Conservation (phyloP, 1,140 invertebrate species). For the Phymorhynchus buccinoides region DNA sequence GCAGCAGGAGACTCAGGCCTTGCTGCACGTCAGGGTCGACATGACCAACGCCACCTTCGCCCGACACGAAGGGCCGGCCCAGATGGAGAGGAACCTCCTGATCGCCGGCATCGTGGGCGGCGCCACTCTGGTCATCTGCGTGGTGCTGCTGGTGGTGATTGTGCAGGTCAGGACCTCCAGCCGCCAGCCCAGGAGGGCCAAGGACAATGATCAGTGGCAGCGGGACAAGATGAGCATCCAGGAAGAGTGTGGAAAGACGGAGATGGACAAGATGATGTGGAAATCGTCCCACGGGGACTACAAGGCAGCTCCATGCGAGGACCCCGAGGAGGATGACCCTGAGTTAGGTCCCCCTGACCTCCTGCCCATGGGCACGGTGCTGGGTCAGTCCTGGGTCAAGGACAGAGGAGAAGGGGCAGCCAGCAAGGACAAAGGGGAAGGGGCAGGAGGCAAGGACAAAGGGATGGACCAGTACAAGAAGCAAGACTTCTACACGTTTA, state of each 20-base stretch:
- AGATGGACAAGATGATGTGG: conserved; percentile 44
- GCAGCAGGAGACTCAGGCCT: conserved; percentile 45
- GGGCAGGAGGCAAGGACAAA: not conserved
- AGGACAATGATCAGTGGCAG: conserved; percentile 43
- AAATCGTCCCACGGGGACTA: conserved; percentile 36
- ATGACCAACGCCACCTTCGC: conserved; percentile 56
- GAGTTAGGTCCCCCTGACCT: conserved; percentile 1
- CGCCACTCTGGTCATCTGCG: conserved; percentile 58
- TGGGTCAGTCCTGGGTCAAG: conserved; percentile 30
- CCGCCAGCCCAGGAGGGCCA: conserved; percentile 18
- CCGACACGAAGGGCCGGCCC: conserved; percentile 27
- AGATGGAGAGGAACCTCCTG: conserved; percentile 55
- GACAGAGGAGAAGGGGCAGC: conserved; percentile 18
- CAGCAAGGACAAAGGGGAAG: not conserved
- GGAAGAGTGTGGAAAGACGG: conserved; percentile 49
- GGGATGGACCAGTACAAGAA: conserved; percentile 46
- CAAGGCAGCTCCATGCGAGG: not conserved
- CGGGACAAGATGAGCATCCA: conserved; percentile 48
- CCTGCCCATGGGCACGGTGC: conserved; percentile 34
- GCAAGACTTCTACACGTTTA: conserved; percentile 53
- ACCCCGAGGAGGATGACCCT: not conserved
- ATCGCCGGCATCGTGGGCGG: conserved; percentile 62
- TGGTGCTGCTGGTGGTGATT: conserved; percentile 60
- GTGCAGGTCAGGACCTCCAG: conserved; percentile 49
- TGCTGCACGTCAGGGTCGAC: conserved; percentile 55